Evolutionary conservation across 2,888 invertebrate genomes (phyloP), one percentile per base, ranked within the genome.

Genomic region (Therioaphis trifolii): DNA sequence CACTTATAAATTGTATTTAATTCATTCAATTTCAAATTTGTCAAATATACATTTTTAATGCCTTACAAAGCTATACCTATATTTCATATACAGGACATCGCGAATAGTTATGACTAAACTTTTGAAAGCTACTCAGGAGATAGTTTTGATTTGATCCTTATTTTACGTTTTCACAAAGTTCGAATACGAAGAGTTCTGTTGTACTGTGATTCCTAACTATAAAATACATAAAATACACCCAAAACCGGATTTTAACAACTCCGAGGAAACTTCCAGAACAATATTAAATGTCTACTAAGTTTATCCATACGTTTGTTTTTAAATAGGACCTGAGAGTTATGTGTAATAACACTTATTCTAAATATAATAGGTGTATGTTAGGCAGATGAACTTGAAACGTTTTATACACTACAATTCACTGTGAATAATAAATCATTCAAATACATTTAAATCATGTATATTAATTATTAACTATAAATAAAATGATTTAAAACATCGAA

Each of bases 111-210:
- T 43, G 58, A 29, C 75, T n/a, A 61, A 61, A 46, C 61, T 76
- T 76, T 43, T 27, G 24, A 61, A 76, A 76, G 35, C 46, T 61
- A n/a, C 1, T 46, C n/a, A 46, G 15, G 43, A 46, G 46, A 61
- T 76, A 27, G 75, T 76, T 61, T 43, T 76, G 61, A 61, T 76
- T 76, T 43, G 43, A 76, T 61, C 75, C 43, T 76, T 76, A 61
- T 61, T 76, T 76, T 43, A 76, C 75, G 46, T 76, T 76, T 46
- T 61, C 43, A 12, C 14, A 21, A 76, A 76, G 43, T 61, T 76
- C 18, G 43, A 40, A 71, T 46, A 74, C 52, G 21, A 35, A 55
- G n/a, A n/a, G 75, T 46, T 61, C 35, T 43, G 58, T 75, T 58
- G 43, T 46, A 61, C n/a, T 46, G 46, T 24, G 46, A 12, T 76